These are phyloP conservation scores for Sebastes steindachneri DNA, from an alignment of 2,797 vertebrate genomes.

Conservation along the genomic window DNA sequence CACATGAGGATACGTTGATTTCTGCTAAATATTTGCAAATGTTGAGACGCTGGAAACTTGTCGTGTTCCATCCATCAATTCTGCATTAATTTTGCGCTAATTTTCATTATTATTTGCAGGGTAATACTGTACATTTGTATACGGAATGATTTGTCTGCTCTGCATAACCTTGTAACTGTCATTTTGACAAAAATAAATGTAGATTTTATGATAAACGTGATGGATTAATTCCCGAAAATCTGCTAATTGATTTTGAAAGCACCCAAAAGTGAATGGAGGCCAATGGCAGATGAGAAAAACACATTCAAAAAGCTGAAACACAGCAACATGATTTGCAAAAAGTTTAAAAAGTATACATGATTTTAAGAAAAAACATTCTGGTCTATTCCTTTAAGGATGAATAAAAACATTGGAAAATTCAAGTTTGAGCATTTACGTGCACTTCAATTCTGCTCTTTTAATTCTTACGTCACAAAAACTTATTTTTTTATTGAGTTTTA, in stretches of 20 bases:
- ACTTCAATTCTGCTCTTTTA: neutral
- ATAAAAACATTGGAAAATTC: neutral
- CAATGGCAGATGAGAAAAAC: neutral
- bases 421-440: neutral
- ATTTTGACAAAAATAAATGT: neutral
- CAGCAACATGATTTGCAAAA: neutral
- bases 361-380: neutral
- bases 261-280: neutral
- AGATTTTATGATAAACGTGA: neutral
- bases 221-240: neutral
- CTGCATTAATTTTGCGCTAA: neutral
- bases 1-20: neutral
- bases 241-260: neutral
- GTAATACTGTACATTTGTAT: neutral
- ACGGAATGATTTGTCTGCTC: neutral
- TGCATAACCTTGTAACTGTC: neutral
- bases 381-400: neutral
- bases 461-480: neutral
- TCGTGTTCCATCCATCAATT: neutral
- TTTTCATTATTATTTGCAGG: neutral
- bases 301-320: neutral
- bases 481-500: neutral
- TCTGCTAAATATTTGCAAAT: neutral
- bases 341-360: neutral
- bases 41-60: too few relatives aligned